phyloP scores from a whole-genome alignment of 2,888 invertebrate species.

The Tipula helvola region DNA sequence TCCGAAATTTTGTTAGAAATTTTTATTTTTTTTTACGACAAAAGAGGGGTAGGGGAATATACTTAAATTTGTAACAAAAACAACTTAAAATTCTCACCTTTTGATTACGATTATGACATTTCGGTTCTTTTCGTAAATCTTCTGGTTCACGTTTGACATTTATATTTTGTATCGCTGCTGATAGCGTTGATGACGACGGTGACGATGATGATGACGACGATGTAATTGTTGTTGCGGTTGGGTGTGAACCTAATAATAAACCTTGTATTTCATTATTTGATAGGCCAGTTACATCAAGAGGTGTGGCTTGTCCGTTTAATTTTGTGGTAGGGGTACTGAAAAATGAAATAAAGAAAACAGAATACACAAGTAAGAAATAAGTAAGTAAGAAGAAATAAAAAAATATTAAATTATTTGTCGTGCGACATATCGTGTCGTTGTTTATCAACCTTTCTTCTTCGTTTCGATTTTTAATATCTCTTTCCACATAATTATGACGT shows the following conservation, averaged over 20 bases:
- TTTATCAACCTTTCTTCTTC: neutral
- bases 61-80: neutral
- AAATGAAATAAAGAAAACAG: conserved; percentile 12
- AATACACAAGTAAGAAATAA: neutral
- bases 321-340: conserved; percentile 31
- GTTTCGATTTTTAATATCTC: neutral
- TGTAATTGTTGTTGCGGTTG: conserved; percentile 25
- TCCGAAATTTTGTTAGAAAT: neutral
- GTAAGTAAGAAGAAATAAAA: neutral
- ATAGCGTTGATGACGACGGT: conserved; percentile 15
- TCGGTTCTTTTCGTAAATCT: conserved; percentile 37
- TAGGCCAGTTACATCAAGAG: conserved; percentile 38
- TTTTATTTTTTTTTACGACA: neutral
- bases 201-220: conserved; percentile 19
- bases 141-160: conserved; percentile 37
- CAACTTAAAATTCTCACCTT: conserved; percentile 27
- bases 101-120: conserved; percentile 30
- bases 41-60: neutral
- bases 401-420: neutral
- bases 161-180: conserved; percentile 23
- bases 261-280: conserved; percentile 39
- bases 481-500: neutral
- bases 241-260: conserved; percentile 37
- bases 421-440: neutral
- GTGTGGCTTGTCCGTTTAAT: conserved; percentile 38